These are phyloP conservation scores for Ochropleura plecta DNA, from an alignment of 2,888 invertebrate species.

Conservation along the genomic window DNA sequence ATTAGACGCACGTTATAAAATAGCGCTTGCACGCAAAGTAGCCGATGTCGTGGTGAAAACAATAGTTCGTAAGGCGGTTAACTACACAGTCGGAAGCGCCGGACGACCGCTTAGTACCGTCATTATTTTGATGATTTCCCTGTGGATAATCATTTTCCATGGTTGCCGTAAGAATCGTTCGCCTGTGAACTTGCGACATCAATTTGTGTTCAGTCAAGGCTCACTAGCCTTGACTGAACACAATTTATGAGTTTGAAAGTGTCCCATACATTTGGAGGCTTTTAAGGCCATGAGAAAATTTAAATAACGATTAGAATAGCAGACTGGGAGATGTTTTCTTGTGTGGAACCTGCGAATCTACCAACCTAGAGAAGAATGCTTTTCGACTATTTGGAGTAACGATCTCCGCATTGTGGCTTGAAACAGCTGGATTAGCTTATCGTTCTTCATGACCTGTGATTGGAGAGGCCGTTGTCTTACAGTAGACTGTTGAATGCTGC, in stretches of 20 bases:
- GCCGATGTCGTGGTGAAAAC: no score
- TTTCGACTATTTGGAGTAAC: background rate
- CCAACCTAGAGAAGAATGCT: background rate
- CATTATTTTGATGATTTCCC: conserved; percentile 10
- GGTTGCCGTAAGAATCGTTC: conserved; percentile 42
- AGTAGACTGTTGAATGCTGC: background rate
- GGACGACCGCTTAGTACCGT: background rate
- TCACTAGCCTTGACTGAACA: no score
- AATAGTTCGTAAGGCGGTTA: background rate
- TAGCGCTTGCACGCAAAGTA: no score
- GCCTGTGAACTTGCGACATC: conserved; percentile 42
- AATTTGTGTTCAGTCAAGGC: conserved; percentile 28
- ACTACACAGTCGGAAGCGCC: background rate
- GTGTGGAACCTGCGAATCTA: no score
- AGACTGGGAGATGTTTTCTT: no score
- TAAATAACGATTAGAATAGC: background rate
- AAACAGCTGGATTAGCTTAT: no score
- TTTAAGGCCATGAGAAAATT: conserved; percentile 3
- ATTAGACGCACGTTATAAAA: no score
- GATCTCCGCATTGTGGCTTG: no score
- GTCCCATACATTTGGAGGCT: background rate
- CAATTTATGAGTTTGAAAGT: conserved; percentile 37
- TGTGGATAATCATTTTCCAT: conserved; percentile 17
- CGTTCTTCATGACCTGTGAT: background rate
- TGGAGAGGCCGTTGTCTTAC: background rate